Base-by-base conservation (phyloP, 2,797 vertebrate genomes). In the Hozukius guyotensis region DNA sequence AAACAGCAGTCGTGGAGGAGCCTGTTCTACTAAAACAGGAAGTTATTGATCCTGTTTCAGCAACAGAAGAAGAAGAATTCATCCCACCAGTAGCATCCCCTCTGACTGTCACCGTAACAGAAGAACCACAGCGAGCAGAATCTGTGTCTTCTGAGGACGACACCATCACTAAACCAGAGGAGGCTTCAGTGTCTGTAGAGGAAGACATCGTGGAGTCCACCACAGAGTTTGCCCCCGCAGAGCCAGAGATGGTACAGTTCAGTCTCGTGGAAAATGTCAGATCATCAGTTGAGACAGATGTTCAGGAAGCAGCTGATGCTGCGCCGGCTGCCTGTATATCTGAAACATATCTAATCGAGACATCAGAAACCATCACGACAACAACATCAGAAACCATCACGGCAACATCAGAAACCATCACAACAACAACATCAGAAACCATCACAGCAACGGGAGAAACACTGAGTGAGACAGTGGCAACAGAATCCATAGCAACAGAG, bases 221-320 rank as follows among this genome's bases (percentile, higher is more conserved):
- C 4, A 16, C 11, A 18, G 68, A 76, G 25, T 6, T 69, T 3
- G 16, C 31, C 20, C 5, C 22, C 1, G 6, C 8, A 32, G 70
- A 88, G 65, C 38, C 75, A 46, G 77, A 83, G 65, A n/a, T 84
- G 66, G 81, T 57, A 13, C 78, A 66, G 6, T 16, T 81, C 72
- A 77, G 56, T 22, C 38, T 11, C 2, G 66, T 61, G 11, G 84
- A 86, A 57, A 72, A 86, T 13, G 66, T 59, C 25, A 6, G 0
- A 2, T 62, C 71, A 13, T 60, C 80, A 4, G 0, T 25, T 27
- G 72, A 89, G 77, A 53, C 29, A 3, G 49, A 74, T 10, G 27
- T 86, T 59, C 29, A 71, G 63, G 78, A 83, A 25, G 9, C 67
- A 62, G 70, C 64, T 25, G 80, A 84, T 13, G 60, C 16, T 38